Base-by-base conservation (phyloP, 2,888 invertebrate species). In the Lacanobia oleracea region DNA sequence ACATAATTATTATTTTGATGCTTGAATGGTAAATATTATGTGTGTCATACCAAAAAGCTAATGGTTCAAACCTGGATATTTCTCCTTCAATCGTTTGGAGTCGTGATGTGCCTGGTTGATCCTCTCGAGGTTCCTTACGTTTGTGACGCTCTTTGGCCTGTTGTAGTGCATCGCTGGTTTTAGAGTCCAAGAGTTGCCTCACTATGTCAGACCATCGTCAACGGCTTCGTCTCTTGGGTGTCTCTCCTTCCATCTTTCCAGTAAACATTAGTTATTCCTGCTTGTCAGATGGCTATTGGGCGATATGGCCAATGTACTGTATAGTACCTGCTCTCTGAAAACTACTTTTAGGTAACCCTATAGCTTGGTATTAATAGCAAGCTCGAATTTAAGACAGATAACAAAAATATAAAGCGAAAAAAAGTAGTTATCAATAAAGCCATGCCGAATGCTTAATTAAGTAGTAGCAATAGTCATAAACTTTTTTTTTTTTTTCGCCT, bases 1-100 rank as follows among this genome's bases (percentile, higher is more conserved):
- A 48, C 21, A 3, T 57, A 45, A 12, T 14, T n/a, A 40, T 59
- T 56, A 74, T 74, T 51, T 70, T 48, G 18, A 53, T n/a, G 70
- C 75, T 79, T 81, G 60, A 66, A 50, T 72, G 53, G 50, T 61
- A 54, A 69, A 45, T 72, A 60, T n/a, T 65, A n/a, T 40, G 10
- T 51, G 77, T 83, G 69, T 80, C 84, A 72, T 72, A 72, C 72
- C 63, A 81, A 75, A 75, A 81, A 72, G 75, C 67, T 72, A 77
- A 62, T 67, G 64, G 56, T 65, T 72, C 45, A 51, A 77, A 65
- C n/a, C 45, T 40, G 40, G 40, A 59, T 48, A 45, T 51, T 57
- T 27, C 3, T 21, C 18, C 16, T 18, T 21, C 40, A 14, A 16
- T 23, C 2, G 12, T 27, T 61, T 61, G 43, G 6, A 8, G 56